Evolutionary conservation across 2,797 vertebrate genomes (phyloP), one percentile per base, ranked within the genome.

Genomic region (Momotus momota): DNA sequence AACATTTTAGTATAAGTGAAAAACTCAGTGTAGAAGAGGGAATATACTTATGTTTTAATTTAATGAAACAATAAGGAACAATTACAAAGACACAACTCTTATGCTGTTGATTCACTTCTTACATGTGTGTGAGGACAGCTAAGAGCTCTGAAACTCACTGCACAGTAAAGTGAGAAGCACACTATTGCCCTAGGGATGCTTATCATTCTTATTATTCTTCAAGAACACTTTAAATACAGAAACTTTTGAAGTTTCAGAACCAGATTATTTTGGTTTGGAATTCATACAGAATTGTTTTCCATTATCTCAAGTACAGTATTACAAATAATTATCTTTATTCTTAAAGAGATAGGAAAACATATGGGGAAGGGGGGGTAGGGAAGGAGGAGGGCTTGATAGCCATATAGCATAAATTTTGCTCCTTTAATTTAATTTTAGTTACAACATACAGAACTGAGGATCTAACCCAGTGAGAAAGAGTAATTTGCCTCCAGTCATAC

Each of bases 391-490:
- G 61, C 58, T 78, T 78, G 16, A 60, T 43, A 38, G 45, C 29
- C 21, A 33, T 52, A 61, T 20, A n/a, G 22, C 54, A 57, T 58
- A 90, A 81, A 62, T 18, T 62, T 14, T 13, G 27, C 19, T 66
- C 40, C 45, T 94, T 93, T 61, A 29, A 83, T 83, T 77, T 51
- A 3, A 66, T 83, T 91, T 86, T 51, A 69, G 19, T 33, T 88
- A 6, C 74, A 86, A 62, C n/a, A 84, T 58, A 66, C 14, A 78
- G 13, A 57, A 38, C 33, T 52, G 60, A 88, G 43, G 35, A 51
- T 81, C 25, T 67, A 83, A 73, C 72, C 31, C 55, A 78, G 55
- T 86, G 67, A 82, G 71, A 93, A 96, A 88, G 81, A 65, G 74
- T 55, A 84, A 91, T 31, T 88, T 55, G 82, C 86, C 82, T 61